Base-by-base conservation (phyloP, 2,888 invertebrate species). In the Laothoe populi region DNA sequence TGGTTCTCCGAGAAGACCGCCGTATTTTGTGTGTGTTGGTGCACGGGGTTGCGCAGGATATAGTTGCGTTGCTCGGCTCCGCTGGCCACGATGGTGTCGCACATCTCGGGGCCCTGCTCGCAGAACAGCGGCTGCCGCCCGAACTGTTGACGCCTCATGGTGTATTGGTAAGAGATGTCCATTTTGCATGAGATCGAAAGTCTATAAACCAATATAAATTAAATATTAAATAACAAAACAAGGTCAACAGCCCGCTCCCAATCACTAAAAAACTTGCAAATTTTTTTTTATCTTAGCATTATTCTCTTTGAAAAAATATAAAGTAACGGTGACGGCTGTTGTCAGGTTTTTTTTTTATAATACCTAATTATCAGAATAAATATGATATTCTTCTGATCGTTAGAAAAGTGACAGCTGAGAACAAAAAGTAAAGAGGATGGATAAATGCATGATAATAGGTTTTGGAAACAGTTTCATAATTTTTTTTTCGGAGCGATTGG, bases 31-130 rank as follows among this genome's bases (percentile, higher is more conserved):
- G 87, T 90, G 62, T 77, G 78, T 68, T 87, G 80, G 68, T 93
- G 86, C 63, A 94, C 92, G 0, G 94, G 94, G 83, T 94, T 93
- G 59, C 93, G 83, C 66, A 93, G 82, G n/a, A 92, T 83, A 74
- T 86, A 94, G 31, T 38, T 38, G 42, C 57, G 61, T 10, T 84
- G 84, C 63, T 88, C 79, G 0, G 67, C 61, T 0, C 70, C 64
- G 70, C 88, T 81, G 5, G 85, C 71, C n/a, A 72, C 10, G 59
- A 90, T 79, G 65, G 73, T 82, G 77, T 89, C 90, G 66, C 85
- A 86, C 72, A 90, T 62, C 57, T 57, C 60, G 0, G 64, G 86
- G 1, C 90, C 87, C 24, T 72, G 71, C 66, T 93, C 86, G 60
- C 90, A 82, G 76, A 93, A 94, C 73, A 90, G 75, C 64, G 90